phyloP scores from a whole-genome alignment of 2,888 invertebrate species.

The Neocrepidodera transversa region DNA sequence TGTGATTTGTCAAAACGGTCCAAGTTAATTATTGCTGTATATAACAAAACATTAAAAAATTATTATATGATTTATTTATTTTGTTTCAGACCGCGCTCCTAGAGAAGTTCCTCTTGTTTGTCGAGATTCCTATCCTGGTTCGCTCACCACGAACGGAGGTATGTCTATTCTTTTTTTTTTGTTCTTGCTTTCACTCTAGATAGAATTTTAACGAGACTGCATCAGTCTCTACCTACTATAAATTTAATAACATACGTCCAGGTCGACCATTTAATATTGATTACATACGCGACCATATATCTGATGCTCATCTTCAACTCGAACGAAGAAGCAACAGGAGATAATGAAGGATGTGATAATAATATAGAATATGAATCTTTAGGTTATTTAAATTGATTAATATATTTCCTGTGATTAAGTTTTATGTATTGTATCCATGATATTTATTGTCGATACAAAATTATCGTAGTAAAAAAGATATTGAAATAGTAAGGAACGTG shows the following conservation, averaged over 20 bases:
- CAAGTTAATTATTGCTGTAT: no score
- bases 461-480: no score
- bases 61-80: constrained; percentile 2
- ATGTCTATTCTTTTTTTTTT: constrained; percentile 56
- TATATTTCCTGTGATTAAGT: no score
- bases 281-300: constrained; percentile 9
- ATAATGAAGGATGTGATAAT: no score
- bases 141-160: constrained; percentile 86
- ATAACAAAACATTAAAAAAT: no score
- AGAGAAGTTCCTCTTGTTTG: constrained; percentile 71
- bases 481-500: no score
- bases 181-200: constrained; percentile 15
- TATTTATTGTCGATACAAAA: no score
- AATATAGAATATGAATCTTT: no score
- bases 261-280: constrained; percentile 20
- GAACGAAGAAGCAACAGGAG: not conserved
- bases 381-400: no score
- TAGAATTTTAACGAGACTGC: constrained; percentile 34
- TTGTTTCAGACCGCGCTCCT: constrained; percentile 68
- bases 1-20: no score
- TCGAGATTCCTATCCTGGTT: constrained; percentile 73
- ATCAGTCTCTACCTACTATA: constrained; percentile 26
- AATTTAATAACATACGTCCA: constrained; percentile 31
- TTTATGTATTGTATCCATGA: no score
- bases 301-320: no score